Conservation (phyloP, 2,797 vertebrate species). For the Clarias laeviceps region DNA sequence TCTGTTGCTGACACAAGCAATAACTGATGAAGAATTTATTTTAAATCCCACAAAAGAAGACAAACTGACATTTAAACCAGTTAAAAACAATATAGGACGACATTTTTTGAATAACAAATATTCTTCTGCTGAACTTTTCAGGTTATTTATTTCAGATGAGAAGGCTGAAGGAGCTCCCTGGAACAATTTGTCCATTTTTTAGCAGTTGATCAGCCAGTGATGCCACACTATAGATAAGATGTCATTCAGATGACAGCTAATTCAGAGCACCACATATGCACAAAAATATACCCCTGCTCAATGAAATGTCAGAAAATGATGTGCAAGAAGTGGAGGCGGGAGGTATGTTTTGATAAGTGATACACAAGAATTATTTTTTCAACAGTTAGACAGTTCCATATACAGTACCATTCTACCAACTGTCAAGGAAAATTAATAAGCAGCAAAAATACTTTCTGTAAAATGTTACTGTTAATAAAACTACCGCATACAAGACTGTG, state of each 20-base stretch:
- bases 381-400: not conserved
- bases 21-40: not conserved
- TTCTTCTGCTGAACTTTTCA: not conserved
- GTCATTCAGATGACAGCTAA: slow-evolving; percentile 17
- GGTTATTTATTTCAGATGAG: not conserved
- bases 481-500: not conserved
- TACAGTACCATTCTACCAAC: not conserved
- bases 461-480: not conserved
- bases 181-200: slow-evolving; percentile 18
- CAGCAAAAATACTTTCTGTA: not conserved
- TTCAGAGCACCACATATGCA: slow-evolving; percentile 2
- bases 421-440: not conserved
- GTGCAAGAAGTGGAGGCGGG: not conserved
- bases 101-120: not conserved
- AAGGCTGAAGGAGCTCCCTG: too few relatives aligned
- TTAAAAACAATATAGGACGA: not conserved
- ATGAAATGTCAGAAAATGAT: slow-evolving; percentile 16
- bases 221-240: slow-evolving; percentile 9
- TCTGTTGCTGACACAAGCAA: not conserved
- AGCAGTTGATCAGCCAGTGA: not conserved
- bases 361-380: not conserved
- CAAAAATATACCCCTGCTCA: slow-evolving; percentile 10
- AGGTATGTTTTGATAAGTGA: not conserved
- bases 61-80: slow-evolving; percentile 1
- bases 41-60: not conserved